phyloP scores from a whole-genome alignment of 1,140 invertebrate genomes.

The Amyelois transitella region DNA sequence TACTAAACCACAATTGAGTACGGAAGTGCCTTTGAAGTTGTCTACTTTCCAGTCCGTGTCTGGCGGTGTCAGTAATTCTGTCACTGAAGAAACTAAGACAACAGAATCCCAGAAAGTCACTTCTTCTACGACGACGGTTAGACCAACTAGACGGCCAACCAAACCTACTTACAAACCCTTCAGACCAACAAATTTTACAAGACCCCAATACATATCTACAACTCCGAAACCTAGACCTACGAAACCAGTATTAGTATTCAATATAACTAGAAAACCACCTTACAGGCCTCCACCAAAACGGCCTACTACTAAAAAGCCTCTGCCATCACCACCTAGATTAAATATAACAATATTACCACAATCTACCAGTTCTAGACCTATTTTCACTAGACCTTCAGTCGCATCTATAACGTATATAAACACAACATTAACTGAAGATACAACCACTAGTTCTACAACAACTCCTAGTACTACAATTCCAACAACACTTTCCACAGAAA shows the following conservation, averaged over 20 bases:
- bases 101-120: slow-evolving; percentile 18
- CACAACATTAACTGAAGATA: slow-evolving; percentile 41
- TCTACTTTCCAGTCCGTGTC: slow-evolving; percentile 75
- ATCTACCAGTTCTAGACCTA: slow-evolving; percentile 52
- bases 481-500: slow-evolving; percentile 10
- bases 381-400: slow-evolving; percentile 51
- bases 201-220: slow-evolving; percentile 35
- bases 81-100: slow-evolving; percentile 37
- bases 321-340: slow-evolving; percentile 61
- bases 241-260: slow-evolving; percentile 50
- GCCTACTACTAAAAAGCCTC: slow-evolving; percentile 57
- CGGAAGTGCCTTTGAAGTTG: slow-evolving; percentile 64
- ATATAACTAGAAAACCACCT: slow-evolving; percentile 48
- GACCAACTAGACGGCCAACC: slow-evolving; percentile 38
- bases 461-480: slow-evolving; percentile 24
- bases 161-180: slow-evolving; percentile 51
- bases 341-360: slow-evolving; percentile 76
- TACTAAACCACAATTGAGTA: slow-evolving; percentile 28
- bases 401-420: slow-evolving; percentile 68
- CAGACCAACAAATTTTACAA: slow-evolving; percentile 48
- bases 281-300: slow-evolving; percentile 52
- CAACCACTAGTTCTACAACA: slow-evolving; percentile 22
- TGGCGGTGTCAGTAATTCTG: slow-evolving; percentile 28
- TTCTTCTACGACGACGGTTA: slow-evolving; percentile 23
- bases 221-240: slow-evolving; percentile 50